phyloP scores from a whole-genome alignment of 2,113 vertebrate genomes.

The Eolophus roseicapilla region DNA sequence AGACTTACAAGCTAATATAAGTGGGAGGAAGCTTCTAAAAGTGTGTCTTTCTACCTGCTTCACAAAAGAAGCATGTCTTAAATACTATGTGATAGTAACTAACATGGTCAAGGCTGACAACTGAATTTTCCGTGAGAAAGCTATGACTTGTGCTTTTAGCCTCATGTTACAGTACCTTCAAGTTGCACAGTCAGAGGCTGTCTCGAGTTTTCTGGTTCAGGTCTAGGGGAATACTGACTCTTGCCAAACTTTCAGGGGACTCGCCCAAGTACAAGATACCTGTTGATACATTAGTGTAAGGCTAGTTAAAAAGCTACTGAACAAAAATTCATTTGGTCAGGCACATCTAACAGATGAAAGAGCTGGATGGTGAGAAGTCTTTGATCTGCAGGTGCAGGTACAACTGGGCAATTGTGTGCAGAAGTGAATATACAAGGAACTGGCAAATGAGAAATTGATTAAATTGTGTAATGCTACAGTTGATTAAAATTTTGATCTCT shows the following conservation, averaged over 20 bases:
- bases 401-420: neutral
- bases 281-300: neutral
- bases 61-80: neutral
- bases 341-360: neutral
- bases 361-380: neutral
- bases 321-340: neutral
- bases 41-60: neutral
- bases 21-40: neutral
- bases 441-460: neutral
- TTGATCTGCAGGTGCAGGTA: neutral
- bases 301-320: neutral
- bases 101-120: neutral
- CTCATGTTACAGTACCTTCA: neutral
- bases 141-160: neutral
- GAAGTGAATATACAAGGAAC: no score
- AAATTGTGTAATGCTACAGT: neutral
- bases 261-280: neutral
- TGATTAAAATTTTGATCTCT: neutral
- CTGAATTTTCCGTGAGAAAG: neutral
- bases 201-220: neutral
- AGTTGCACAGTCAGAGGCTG: neutral
- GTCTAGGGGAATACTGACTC: neutral
- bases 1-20: neutral
- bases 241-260: neutral
- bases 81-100: neutral